Evolutionary conservation across 2,888 invertebrate species (phyloP).

Genomic region (Drosophila cognata): DNA sequence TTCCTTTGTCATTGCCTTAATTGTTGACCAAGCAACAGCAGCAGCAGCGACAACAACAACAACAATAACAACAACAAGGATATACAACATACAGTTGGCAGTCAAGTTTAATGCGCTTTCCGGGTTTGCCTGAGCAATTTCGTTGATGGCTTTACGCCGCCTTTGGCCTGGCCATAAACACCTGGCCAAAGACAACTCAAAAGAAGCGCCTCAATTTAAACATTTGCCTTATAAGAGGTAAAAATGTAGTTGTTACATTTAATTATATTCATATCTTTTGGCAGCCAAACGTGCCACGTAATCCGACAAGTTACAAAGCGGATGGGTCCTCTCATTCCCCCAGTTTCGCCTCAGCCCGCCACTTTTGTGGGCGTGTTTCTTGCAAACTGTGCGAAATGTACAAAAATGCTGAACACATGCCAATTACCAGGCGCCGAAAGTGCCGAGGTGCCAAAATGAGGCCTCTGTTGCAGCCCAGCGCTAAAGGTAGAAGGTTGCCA

Average conservation of each 20-base stretch:
- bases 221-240: slow-evolving; percentile 66
- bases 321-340: slow-evolving; percentile 10
- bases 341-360: background rate
- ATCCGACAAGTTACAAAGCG: slow-evolving; percentile 64
- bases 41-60: slow-evolving; percentile 31
- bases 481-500: slow-evolving; percentile 57
- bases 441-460: slow-evolving; percentile 79
- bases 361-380: slow-evolving; percentile 48
- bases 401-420: slow-evolving; percentile 80
- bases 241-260: slow-evolving; percentile 80
- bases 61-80: slow-evolving; percentile 12
- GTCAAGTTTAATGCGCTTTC: slow-evolving; percentile 65
- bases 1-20: slow-evolving; percentile 74
- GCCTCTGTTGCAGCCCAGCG: slow-evolving; percentile 42
- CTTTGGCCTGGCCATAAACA: slow-evolving; percentile 54
- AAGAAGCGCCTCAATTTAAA: slow-evolving; percentile 51
- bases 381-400: slow-evolving; percentile 76
- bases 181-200: slow-evolving; percentile 37
- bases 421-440: slow-evolving; percentile 68
- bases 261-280: slow-evolving; percentile 79
- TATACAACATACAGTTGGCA: slow-evolving; percentile 46
- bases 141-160: slow-evolving; percentile 70
- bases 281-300: slow-evolving; percentile 71
- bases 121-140: slow-evolving; percentile 59
- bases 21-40: slow-evolving; percentile 67